phyloP scores from a whole-genome alignment of 2,113 vertebrate species.

The Delphinus delphis region DNA sequence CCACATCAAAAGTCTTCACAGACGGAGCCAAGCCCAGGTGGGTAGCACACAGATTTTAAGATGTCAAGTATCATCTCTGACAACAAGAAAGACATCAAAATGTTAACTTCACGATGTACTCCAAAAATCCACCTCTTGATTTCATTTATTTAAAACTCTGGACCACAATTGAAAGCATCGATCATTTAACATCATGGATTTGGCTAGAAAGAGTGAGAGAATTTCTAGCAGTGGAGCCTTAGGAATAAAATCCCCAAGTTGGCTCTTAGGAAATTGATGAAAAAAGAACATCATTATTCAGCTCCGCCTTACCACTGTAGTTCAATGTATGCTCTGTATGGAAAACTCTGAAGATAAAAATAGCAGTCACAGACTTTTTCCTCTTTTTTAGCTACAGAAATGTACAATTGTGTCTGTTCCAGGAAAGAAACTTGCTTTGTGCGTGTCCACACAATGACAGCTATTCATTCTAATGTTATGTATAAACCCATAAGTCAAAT shows the following conservation, averaged over 20 bases:
- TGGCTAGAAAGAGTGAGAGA: conserved; percentile 23
- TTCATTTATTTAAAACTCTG: conserved; percentile 44
- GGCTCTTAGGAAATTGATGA: conserved; percentile 59
- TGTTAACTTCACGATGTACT: background rate
- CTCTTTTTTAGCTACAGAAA: conserved; percentile 92
- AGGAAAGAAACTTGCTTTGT: conserved; percentile 91
- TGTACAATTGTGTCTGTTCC: conserved; percentile 94
- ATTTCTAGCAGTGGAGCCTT: conserved; percentile 51
- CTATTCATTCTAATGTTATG: conserved; percentile 92
- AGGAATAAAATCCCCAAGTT: conserved; percentile 35
- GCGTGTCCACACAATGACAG: conserved; percentile 93
- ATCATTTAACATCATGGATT: conserved; percentile 41
- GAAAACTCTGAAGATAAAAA: conserved; percentile 98
- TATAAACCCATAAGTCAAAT: conserved; percentile 95
- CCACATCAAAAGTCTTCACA: conserved; percentile 31
- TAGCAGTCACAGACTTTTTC: conserved; percentile 96
- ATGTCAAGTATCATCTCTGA: conserved; percentile 27
- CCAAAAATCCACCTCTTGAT: conserved; percentile 16
- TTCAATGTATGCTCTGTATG: conserved; percentile 88
- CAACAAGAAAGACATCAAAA: conserved; percentile 5
- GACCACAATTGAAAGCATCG: background rate
- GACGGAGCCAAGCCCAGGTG: conserved; percentile 12
- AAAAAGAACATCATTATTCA: conserved; percentile 14
- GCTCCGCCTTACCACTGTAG: conserved; percentile 78
- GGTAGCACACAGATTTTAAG: conserved; percentile 39